These are phyloP conservation scores for Steromphala cineraria DNA, from an alignment of 2,888 invertebrate species.

Conservation along the genomic window DNA sequence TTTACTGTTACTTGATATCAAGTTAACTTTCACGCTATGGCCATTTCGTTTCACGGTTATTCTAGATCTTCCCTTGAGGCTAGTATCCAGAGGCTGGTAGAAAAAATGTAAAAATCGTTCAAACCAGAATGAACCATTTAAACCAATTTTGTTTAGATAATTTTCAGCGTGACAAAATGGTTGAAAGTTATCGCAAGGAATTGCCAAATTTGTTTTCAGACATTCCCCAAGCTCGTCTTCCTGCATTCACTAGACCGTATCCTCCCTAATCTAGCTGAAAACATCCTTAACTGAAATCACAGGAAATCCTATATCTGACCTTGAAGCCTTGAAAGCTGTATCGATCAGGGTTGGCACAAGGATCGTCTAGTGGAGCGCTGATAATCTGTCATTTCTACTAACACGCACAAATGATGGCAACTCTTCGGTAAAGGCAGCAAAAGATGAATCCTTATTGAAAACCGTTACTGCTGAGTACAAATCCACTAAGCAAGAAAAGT, in stretches of 20 bases:
- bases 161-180: neutral
- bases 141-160: neutral
- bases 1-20: too few relatives aligned
- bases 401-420: neutral
- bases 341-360: neutral
- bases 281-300: neutral
- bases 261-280: neutral
- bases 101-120: too few relatives aligned
- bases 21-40: too few relatives aligned
- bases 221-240: neutral
- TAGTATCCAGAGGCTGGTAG: too few relatives aligned
- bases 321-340: neutral
- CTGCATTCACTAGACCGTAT: too few relatives aligned
- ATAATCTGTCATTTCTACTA: neutral
- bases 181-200: neutral
- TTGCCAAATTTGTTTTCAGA: neutral
- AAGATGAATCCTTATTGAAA: neutral
- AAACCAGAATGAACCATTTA: too few relatives aligned
- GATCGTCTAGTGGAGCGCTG: neutral
- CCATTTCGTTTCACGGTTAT: too few relatives aligned
- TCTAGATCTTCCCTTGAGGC: too few relatives aligned
- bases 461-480: neutral
- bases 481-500: too few relatives aligned
- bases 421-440: neutral
- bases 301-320: slow-evolving; percentile 5